These are phyloP conservation scores for Nemopilema nomurai DNA, from an alignment of 30 jellyfish, hydroid and myxozoan species.

Conservation along the genomic window DNA sequence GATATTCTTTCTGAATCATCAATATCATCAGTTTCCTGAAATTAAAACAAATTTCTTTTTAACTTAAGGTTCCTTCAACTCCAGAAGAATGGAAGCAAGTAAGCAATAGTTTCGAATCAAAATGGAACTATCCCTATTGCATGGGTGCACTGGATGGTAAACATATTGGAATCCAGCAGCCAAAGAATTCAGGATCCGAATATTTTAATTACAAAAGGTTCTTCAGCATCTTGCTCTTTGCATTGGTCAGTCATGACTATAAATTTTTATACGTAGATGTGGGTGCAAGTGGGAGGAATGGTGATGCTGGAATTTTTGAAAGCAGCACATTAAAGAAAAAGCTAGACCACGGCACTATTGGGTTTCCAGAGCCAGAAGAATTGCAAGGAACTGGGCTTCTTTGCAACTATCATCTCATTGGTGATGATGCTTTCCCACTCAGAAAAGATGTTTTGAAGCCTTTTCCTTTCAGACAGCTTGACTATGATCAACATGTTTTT, in stretches of 20 bases:
- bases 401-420: conserved; percentile 24
- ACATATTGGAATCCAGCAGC: conserved; percentile 11
- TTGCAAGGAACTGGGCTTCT: conserved; percentile 9
- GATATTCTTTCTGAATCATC: background rate
- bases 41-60: background rate
- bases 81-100: conserved; percentile 24
- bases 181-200: conserved; percentile 13
- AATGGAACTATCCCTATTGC: conserved; percentile 50
- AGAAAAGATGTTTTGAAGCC: conserved; percentile 25
- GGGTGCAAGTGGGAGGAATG: conserved; percentile 35
- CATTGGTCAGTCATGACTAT: conserved; percentile 12
- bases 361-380: conserved; percentile 10
- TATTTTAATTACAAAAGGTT: conserved; percentile 9
- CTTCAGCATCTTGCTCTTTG: conserved; percentile 22
- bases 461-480: conserved; percentile 22
- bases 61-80: background rate
- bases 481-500: conserved; percentile 1
- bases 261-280: conserved; percentile 34
- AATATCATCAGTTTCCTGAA: background rate
- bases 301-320: conserved; percentile 43
- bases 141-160: conserved; percentile 47
- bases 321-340: background rate
- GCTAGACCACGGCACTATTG: conserved; percentile 1
- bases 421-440: conserved; percentile 39
- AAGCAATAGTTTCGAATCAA: background rate